Percentiles rank a stretch among this genome's conserved stretches.
Conservation (phyloP, 2,113 vertebrate genomes). For the Tachysurus fulvidraco region DNA sequence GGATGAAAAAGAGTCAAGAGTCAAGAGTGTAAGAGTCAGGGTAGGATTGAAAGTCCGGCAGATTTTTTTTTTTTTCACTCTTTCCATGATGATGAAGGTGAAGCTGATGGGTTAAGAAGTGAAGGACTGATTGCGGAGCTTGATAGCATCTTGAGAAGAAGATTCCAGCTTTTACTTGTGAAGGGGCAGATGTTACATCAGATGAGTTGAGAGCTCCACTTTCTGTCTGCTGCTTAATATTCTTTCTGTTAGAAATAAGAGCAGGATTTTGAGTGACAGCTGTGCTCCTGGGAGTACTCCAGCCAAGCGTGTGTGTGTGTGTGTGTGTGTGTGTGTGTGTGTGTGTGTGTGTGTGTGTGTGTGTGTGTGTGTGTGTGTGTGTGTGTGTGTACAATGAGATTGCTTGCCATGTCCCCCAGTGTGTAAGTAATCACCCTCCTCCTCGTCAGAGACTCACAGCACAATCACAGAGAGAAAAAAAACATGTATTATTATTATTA, state of each 20-base stretch:
- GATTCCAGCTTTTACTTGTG: neutral
- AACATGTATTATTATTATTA: too few relatives aligned
- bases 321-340: conserved; percentile 46
- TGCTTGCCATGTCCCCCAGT: neutral
- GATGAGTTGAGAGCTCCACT: neutral
- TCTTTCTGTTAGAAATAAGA: neutral
- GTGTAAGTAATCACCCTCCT: neutral
- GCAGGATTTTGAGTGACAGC: neutral
- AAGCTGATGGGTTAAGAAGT: neutral
- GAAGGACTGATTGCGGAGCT: neutral
- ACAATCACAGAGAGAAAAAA: neutral
- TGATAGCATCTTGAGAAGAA: neutral
- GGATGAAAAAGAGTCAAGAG: too few relatives aligned
- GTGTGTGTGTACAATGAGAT: conserved; percentile 7
- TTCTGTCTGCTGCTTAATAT: neutral
- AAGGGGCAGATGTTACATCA: neutral
- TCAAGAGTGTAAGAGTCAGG: neutral
- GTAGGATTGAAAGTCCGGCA: neutral
- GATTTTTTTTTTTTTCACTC: too few relatives aligned
- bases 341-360: conserved; percentile 38
- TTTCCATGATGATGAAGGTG: neutral
- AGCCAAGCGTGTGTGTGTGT: conserved; percentile 23
- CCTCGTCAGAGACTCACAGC: neutral
- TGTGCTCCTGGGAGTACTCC: neutral
- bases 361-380: conserved; percentile 44